These are phyloP conservation scores for Horisme vitalbata DNA, from an alignment of 2,888 invertebrate species.

Conservation along the genomic window DNA sequence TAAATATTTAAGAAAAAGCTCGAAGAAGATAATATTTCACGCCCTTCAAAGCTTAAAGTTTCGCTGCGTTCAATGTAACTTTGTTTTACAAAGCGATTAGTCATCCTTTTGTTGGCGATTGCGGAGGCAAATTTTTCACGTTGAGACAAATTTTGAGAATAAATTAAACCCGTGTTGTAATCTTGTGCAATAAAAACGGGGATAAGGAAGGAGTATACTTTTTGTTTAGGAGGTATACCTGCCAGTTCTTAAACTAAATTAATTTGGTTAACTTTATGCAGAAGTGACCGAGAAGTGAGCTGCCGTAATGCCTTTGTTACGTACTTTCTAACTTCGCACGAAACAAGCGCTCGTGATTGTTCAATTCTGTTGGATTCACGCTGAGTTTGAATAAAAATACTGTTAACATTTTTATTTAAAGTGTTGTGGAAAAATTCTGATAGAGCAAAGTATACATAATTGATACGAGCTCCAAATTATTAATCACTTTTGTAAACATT, in stretches of 20 bases:
- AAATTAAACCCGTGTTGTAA: conserved; percentile 77
- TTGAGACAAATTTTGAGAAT: conserved; percentile 80
- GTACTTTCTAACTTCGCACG: conserved; percentile 31
- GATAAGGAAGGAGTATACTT: conserved; percentile 42
- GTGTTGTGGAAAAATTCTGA: conserved; percentile 7
- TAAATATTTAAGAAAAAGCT: conserved; percentile 40
- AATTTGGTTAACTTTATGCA: conserved; percentile 39
- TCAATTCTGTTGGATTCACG: conserved; percentile 27
- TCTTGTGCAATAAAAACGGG: conserved; percentile 65
- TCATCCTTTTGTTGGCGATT: conserved; percentile 80
- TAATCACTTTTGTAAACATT: too few relatives aligned
- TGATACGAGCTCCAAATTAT: neutral
- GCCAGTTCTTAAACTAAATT: conserved; percentile 39
- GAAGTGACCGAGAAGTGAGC: conserved; percentile 34
- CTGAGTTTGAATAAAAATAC: conserved; percentile 30
- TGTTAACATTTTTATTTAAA: conserved; percentile 27
- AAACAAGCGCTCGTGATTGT: conserved; percentile 36
- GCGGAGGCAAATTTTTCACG: conserved; percentile 75
- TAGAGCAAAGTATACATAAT: neutral
- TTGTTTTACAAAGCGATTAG: conserved; percentile 76
- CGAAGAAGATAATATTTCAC: conserved; percentile 71
- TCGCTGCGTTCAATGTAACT: conserved; percentile 68
- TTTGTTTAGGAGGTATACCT: conserved; percentile 42
- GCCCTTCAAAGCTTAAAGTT: conserved; percentile 73
- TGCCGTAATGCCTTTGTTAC: conserved; percentile 31